Evolutionary conservation across 2,888 invertebrate species (phyloP), one percentile per base, ranked within the genome.

Genomic region (Icerya purchasi): DNA sequence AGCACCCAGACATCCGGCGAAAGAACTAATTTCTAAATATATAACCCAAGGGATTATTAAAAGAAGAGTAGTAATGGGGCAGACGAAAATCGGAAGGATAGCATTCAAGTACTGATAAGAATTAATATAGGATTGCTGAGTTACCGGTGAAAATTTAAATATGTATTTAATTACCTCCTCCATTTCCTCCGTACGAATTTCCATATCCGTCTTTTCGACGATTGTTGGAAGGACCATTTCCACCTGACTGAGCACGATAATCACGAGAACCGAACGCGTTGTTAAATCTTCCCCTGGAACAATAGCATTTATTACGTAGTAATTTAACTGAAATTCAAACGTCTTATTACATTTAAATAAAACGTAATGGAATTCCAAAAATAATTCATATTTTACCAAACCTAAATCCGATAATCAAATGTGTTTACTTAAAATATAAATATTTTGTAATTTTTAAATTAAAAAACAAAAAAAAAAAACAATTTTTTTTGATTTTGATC

Each of bases 191-290:
- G 54, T 60, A 62, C 25, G 59, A 61, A 56, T 55, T 62, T 57
- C 61, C 61, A 24, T 62, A 61, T 21, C 65, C 59, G 54, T 63
- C 63, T 59, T 65, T 64, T 56, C 62, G 58, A 49, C 64, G 61
- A 10, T 69, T 66, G 66, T 68, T 66, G 61, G 70, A 67, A 63
- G 68, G 67, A 65, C 77, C 75, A 56, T 70, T 69, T 66, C 69
- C 66, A 61, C 65, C 64, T 21, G 75, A 74, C 50, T 78, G 24
- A 75, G 10, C 78, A 70, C 84, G 82, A 71, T 82, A 84, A 78
- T 84, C 83, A 63, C 83, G 75, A 14, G 80, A 77, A 14, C 78
- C 78, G 67, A 80, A 80, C 61, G 78, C 77, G 63, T 75, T 74
- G 3, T 75, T 73, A n/a, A 79, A 73, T 58, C 79, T 75, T 59